Evolutionary conservation across 2,113 vertebrate species (phyloP).

Genomic region (Hemicordylus capensis): DNA sequence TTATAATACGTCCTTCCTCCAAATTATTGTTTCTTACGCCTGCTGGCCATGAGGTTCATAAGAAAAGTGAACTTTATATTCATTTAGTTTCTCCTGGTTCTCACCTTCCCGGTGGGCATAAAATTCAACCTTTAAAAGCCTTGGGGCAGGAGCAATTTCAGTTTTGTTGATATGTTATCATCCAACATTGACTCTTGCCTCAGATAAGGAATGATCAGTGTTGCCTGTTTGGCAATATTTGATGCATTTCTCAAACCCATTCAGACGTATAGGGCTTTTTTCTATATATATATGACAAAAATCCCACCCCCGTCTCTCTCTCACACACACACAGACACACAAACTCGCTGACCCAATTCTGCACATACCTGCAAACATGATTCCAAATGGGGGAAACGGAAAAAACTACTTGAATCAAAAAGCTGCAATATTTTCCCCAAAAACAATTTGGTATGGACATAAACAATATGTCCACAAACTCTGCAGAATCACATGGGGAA

Average conservation of each 20-base stretch:
- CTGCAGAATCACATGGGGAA: no score
- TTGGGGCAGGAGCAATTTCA: background rate
- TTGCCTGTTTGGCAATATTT: background rate
- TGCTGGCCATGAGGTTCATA: slow-evolving; percentile 4
- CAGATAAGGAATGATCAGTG: background rate
- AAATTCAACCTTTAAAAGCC: background rate
- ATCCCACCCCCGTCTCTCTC: background rate
- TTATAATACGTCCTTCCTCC: background rate
- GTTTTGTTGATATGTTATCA: background rate
- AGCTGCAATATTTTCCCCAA: background rate
- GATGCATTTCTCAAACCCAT: background rate
- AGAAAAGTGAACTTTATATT: background rate
- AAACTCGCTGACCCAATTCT: background rate
- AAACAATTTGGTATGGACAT: background rate
- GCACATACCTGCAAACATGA: background rate
- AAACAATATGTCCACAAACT: no score
- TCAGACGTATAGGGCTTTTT: background rate
- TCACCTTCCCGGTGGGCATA: slow-evolving; percentile 4
- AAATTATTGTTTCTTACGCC: slow-evolving; percentile 9
- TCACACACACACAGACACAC: no score
- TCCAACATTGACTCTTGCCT: background rate
- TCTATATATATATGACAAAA: background rate
- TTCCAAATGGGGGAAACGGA: background rate
- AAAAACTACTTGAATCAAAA: background rate
- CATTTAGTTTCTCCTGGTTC: background rate